Evolutionary conservation across 1,140 invertebrate species (phyloP).

Genomic region (Pissodes strobi): DNA sequence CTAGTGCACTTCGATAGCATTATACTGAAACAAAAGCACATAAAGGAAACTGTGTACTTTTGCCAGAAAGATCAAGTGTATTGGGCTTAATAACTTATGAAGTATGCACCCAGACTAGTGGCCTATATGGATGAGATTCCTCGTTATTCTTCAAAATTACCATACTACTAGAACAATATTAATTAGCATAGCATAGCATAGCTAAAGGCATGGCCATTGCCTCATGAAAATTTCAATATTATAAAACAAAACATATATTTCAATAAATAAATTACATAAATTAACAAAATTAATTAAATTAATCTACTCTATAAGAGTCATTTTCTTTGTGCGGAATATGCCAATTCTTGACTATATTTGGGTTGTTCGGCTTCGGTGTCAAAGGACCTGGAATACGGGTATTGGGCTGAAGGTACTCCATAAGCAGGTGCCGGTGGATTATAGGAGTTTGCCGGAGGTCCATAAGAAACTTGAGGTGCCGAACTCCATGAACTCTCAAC

Average conservation of each 20-base stretch:
- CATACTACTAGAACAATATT: too few species aligned
- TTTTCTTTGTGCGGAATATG: constrained; percentile 33
- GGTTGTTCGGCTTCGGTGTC: constrained; percentile 14
- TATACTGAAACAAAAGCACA: too few species aligned
- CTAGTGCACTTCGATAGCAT: too few species aligned
- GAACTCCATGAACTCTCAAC: not conserved
- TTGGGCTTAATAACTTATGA: too few species aligned
- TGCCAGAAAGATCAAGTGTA: too few species aligned
- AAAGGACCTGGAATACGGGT: constrained; percentile 43
- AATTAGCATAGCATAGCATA: too few species aligned
- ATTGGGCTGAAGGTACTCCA: constrained; percentile 37
- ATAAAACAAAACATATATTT: constrained; percentile 1
- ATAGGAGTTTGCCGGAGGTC: constrained; percentile 31
- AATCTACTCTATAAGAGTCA: constrained; percentile 4
- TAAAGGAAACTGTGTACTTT: too few species aligned
- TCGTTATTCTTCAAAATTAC: too few species aligned
- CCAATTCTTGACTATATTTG: constrained; percentile 25
- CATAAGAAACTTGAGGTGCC: constrained; percentile 9
- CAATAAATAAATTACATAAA: constrained; percentile 21
- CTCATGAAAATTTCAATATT: too few species aligned
- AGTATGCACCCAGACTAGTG: too few species aligned
- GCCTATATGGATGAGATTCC: too few species aligned
- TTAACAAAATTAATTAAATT: constrained; percentile 28
- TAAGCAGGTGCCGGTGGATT: constrained; percentile 33
- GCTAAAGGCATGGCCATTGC: too few species aligned